Conservation (phyloP, 2,888 invertebrate species). For the Brachycybe producta region DNA sequence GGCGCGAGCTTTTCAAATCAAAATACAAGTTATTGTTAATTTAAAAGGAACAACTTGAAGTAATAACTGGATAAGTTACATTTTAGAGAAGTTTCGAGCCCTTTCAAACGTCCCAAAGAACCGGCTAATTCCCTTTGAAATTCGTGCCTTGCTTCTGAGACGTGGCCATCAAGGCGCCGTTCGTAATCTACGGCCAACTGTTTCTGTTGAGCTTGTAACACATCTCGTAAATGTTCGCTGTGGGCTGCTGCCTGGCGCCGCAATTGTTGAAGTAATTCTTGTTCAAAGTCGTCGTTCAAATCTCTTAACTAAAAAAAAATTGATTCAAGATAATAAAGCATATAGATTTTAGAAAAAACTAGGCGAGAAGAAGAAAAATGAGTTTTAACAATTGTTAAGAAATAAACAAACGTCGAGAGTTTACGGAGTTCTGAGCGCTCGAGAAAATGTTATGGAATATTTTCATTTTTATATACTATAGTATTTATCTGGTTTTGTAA, state of each 20-base stretch:
- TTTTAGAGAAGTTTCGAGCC: constrained; percentile 61
- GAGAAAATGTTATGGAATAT: too few relatives aligned
- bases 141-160: constrained; percentile 49
- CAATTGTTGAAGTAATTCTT: constrained; percentile 59
- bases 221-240: constrained; percentile 62
- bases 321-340: too few relatives aligned
- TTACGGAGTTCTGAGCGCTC: too few relatives aligned
- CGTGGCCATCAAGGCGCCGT: constrained; percentile 47
- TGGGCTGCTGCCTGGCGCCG: constrained; percentile 77
- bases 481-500: too few relatives aligned
- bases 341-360: neutral
- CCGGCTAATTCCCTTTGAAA: constrained; percentile 58
- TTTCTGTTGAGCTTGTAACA: constrained; percentile 47
- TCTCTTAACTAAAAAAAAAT: constrained; percentile 15
- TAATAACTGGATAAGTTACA: constrained; percentile 41
- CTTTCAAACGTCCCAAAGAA: constrained; percentile 58
- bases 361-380: neutral
- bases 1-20: neutral
- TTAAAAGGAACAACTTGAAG: neutral
- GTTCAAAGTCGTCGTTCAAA: constrained; percentile 38
- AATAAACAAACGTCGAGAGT: too few relatives aligned
- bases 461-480: too few relatives aligned
- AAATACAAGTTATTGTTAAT: neutral
- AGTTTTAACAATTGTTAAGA: too few relatives aligned
- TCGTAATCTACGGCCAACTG: constrained; percentile 40